These are phyloP conservation scores for Hylaea fasciaria DNA, from an alignment of 2,888 invertebrate species.

Conservation along the genomic window DNA sequence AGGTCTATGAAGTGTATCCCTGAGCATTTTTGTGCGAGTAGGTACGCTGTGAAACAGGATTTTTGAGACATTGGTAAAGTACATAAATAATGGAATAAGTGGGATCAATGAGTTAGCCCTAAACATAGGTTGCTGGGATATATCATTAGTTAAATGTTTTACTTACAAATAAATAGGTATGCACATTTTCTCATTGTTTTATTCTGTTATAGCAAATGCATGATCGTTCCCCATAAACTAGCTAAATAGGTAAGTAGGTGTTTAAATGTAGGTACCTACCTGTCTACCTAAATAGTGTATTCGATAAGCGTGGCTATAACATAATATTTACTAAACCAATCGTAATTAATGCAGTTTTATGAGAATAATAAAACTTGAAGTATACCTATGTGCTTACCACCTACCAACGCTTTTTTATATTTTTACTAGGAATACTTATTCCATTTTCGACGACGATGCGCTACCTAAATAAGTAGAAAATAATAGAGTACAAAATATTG, in stretches of 20 bases:
- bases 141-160: conserved; percentile 5
- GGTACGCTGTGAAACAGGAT: conserved; percentile 36
- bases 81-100: background rate
- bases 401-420: too few relatives aligned
- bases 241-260: background rate
- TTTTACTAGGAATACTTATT: too few relatives aligned
- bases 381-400: background rate
- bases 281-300: background rate
- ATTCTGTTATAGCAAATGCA: conserved; percentile 20
- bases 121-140: background rate
- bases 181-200: conserved; percentile 51
- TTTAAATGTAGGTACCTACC: background rate
- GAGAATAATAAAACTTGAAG: background rate
- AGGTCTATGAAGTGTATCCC: conserved; percentile 51
- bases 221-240: conserved; percentile 1
- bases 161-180: conserved; percentile 54
- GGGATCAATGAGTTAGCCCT: too few relatives aligned
- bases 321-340: too few relatives aligned
- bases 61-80: background rate
- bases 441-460: too few relatives aligned
- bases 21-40: conserved; percentile 38
- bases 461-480: too few relatives aligned
- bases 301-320: conserved; percentile 4
- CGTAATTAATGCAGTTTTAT: conserved; percentile 9
- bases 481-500: too few relatives aligned